Conservation (phyloP, 2,113 vertebrate species). For the Brachirus orientalis region DNA sequence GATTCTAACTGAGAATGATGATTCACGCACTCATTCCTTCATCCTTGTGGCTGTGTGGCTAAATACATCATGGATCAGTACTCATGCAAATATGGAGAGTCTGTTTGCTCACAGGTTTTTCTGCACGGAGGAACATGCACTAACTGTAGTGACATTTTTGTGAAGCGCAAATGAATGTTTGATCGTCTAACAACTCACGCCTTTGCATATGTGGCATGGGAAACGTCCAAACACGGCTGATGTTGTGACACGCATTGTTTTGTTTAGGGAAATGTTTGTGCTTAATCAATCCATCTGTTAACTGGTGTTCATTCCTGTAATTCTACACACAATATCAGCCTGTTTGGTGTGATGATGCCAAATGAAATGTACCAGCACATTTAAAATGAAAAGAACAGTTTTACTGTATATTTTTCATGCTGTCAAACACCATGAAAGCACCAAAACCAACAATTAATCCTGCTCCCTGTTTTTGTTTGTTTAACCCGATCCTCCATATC, state of each 20-base stretch:
- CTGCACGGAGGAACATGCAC: constrained; percentile 39
- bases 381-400: too few relatives aligned
- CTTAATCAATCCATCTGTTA: constrained; percentile 6
- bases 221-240: constrained; percentile 2
- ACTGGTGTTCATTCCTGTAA: background rate
- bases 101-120: constrained; percentile 21
- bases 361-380: too few relatives aligned
- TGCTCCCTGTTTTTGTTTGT: too few relatives aligned
- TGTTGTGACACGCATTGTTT: background rate
- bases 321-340: too few relatives aligned
- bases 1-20: constrained; percentile 65
- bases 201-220: constrained; percentile 34
- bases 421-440: constrained; percentile 17
- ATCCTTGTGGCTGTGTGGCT: constrained; percentile 48
- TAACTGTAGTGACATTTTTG: constrained; percentile 14
- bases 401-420: background rate
- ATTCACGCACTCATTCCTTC: constrained; percentile 70
- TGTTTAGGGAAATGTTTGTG: constrained; percentile 8
- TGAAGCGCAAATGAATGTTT: constrained; percentile 32
- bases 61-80: constrained; percentile 46
- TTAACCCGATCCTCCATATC: too few relatives aligned
- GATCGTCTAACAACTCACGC: constrained; percentile 14
- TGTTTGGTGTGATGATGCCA: too few relatives aligned
- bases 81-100: constrained; percentile 24
- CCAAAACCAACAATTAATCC: background rate